These are phyloP conservation scores for Ectemnius cavifrons DNA, from an alignment of 2,888 invertebrate species.

Conservation along the genomic window DNA sequence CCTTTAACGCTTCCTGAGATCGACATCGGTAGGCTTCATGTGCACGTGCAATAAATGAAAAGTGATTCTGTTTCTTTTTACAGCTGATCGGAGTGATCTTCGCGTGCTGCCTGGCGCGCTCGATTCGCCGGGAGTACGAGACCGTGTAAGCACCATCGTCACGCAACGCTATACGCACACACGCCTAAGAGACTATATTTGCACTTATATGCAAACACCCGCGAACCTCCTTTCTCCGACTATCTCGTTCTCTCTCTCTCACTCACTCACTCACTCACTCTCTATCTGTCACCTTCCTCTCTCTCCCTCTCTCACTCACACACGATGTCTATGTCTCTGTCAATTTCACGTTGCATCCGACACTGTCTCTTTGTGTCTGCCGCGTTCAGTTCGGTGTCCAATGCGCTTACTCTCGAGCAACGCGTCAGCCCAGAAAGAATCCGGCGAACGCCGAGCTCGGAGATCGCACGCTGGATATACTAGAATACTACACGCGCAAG, in stretches of 20 bases:
- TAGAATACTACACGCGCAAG: not conserved
- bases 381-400: slow-evolving; percentile 2
- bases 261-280: no score
- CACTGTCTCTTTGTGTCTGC: slow-evolving; percentile 1
- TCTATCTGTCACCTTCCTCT: slow-evolving; percentile 41
- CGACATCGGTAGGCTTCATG: no score
- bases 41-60: no score
- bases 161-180: slow-evolving; percentile 50
- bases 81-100: slow-evolving; percentile 94
- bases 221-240: slow-evolving; percentile 13
- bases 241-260: not conserved
- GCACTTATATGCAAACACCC: slow-evolving; percentile 63
- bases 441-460: no score
- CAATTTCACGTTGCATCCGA: not conserved
- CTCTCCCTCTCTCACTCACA: slow-evolving; percentile 49
- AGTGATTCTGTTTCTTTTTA: slow-evolving; percentile 64
- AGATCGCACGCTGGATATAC: no score
- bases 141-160: slow-evolving; percentile 82
- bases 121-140: slow-evolving; percentile 95
- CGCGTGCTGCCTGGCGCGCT: slow-evolving; percentile 95
- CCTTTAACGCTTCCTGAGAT: no score
- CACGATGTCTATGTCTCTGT: slow-evolving; percentile 4
- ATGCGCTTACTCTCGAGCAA: not conserved
- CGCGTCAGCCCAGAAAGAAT: no score
- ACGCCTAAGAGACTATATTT: slow-evolving; percentile 58